phyloP scores from a whole-genome alignment of 2,797 vertebrate genomes.

The Hoplostethus mediterraneus region DNA sequence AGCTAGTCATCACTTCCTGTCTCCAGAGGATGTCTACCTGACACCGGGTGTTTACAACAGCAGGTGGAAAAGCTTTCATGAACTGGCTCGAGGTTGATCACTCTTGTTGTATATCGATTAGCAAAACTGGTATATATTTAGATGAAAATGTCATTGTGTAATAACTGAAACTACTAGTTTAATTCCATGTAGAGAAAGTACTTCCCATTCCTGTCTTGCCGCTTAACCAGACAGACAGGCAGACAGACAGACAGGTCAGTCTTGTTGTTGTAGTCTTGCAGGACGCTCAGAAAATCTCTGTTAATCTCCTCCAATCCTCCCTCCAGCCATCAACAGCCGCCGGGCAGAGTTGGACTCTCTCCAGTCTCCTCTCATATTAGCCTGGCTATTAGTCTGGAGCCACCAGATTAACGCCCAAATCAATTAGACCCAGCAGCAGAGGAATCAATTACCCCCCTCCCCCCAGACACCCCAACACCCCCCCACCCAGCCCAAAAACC shows the following conservation, averaged over 20 bases:
- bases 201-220: neutral
- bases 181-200: no score
- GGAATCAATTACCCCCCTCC: slow-evolving; percentile 67
- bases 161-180: no score
- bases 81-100: no score
- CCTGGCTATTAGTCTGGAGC: slow-evolving; percentile 43
- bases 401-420: slow-evolving; percentile 79
- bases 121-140: no score
- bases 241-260: slow-evolving; percentile 23
- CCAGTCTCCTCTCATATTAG: slow-evolving; percentile 67
- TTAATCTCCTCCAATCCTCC: slow-evolving; percentile 66
- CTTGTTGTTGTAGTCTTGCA: slow-evolving; percentile 7
- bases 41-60: no score
- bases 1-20: no score
- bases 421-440: slow-evolving; percentile 76
- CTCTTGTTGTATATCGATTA: no score
- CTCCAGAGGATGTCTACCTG: no score
- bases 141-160: no score
- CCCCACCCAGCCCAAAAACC: no score
- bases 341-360: slow-evolving; percentile 61
- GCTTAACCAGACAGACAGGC: slow-evolving; percentile 1
- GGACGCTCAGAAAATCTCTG: slow-evolving; percentile 34
- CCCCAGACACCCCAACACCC: neutral
- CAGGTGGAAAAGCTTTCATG: no score
- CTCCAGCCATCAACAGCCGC: slow-evolving; percentile 53